Percentiles rank a stretch among this genome's conserved stretches.
Evolutionary conservation across 2,113 vertebrate species (phyloP).

Genomic region (Phaetusa simplex): DNA sequence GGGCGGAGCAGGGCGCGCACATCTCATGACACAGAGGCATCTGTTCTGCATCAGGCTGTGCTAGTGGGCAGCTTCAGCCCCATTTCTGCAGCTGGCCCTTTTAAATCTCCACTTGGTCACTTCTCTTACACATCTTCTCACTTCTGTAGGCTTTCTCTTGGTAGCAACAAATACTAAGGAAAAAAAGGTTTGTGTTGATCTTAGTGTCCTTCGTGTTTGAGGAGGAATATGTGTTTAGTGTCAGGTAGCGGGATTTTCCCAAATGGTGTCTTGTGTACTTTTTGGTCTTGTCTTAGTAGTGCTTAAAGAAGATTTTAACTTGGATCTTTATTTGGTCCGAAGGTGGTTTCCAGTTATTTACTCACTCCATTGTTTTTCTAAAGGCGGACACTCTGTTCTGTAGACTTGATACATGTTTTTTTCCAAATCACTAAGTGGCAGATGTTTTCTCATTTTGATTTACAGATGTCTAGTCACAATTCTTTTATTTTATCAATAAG

Average conservation of each 20-base stretch:
- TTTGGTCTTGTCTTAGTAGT: not conserved
- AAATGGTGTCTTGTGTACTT: not conserved
- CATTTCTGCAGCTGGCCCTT: not conserved
- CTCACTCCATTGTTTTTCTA: not conserved
- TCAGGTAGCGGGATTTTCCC: not conserved
- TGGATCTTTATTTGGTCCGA: not conserved
- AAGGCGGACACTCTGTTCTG: not conserved
- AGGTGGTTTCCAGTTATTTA: not conserved
- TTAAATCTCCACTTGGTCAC: not conserved
- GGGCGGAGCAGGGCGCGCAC: not conserved
- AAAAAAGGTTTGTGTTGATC: not conserved
- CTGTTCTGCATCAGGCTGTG: not conserved
- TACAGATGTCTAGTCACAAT: not conserved
- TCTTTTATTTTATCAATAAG: not conserved
- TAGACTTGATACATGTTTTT: not conserved
- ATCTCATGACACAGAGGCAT: not conserved
- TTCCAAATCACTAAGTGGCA: not conserved
- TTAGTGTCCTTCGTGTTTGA: not conserved
- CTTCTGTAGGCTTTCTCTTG: not conserved
- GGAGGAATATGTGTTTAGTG: not conserved
- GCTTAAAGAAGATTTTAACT: not conserved
- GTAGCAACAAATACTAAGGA: not conserved
- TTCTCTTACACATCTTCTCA: not conserved
- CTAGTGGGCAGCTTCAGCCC: not conserved
- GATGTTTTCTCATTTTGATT: not conserved